Evolutionary conservation across 2,797 vertebrate genomes (phyloP).

Genomic region (Oceanodroma leucorhoa): DNA sequence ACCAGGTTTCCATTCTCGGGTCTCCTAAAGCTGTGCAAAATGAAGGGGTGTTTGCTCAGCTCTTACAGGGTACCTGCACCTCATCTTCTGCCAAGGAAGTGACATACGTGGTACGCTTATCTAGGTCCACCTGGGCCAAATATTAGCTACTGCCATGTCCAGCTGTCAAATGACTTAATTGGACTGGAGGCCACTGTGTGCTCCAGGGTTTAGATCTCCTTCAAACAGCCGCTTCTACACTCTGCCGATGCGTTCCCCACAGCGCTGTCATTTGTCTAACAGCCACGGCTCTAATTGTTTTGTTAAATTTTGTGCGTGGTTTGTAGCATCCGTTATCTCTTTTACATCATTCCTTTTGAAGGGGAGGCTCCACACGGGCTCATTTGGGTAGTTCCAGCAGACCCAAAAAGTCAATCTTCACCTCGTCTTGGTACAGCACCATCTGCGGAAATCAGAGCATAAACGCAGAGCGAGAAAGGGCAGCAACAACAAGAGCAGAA

Average conservation of each 20-base stretch:
- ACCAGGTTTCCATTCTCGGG: neutral
- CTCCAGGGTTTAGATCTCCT: neutral
- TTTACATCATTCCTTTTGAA: neutral
- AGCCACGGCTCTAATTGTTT: neutral
- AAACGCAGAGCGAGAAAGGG: slow-evolving; percentile 42
- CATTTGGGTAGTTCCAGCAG: slow-evolving; percentile 1
- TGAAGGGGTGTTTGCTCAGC: neutral
- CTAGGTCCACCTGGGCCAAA: neutral
- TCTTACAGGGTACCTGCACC: neutral
- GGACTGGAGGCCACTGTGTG: neutral
- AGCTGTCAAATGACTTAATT: neutral
- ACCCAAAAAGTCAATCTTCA: slow-evolving; percentile 44
- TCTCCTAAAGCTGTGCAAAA: neutral
- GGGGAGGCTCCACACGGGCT: neutral
- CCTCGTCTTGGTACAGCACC: slow-evolving; percentile 41
- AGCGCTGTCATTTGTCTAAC: neutral
- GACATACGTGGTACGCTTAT: neutral
- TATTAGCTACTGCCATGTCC: neutral
- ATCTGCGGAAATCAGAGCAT: slow-evolving; percentile 56
- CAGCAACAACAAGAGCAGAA: slow-evolving; percentile 63
- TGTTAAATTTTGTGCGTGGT: neutral
- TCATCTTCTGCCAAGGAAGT: neutral
- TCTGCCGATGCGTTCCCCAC: rapidly evolving
- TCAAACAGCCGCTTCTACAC: neutral
- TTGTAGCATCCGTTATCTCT: neutral